Evolutionary conservation across 2,113 vertebrate species (phyloP), one percentile per base, ranked within the genome.

Genomic region (Saccopteryx bilineata): DNA sequence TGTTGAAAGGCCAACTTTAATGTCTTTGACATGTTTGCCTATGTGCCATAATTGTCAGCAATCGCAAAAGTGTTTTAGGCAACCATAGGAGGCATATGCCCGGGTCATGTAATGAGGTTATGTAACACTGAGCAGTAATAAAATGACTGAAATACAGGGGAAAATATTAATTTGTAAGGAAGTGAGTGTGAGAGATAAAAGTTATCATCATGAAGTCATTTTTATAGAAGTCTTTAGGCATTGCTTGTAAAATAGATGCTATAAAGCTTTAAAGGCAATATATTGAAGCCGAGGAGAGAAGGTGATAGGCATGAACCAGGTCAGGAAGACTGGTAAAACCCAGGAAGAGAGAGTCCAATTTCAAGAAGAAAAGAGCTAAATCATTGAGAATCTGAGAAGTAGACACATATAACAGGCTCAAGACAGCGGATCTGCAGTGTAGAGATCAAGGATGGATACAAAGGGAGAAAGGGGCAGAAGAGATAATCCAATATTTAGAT

Each of bases 51-150:
- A 28, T 72, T 48, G 28, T 79, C 66, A 81, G 76, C 33, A 72
- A 39, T 33, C 93, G 31, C 58, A 95, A 69, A 58, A 87, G 39
- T 19, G 58, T 72, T 90, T 78, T 97, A 90, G 87, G 50, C 65
- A 65, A 33, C 28, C 71, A 13, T 61, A 68, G 48, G 6, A 19
- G 31, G 50, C 60, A 33, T n/a, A 13, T 28, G 80, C 54, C 75
- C 87, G 60, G 50, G 28, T n/a, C 33, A n/a, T n/a, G 18, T 72
- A 60, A 63, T 24, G 80, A 96, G 12, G 52, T 65, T 93, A 23
- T 31, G 1, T 74, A 87, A 82, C 24, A n/a, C 88, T 39, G 39
- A 9, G 15, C 56, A 69, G 8, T 23, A 63, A 56, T 46, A 76
- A 19, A 80, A 87, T 85, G 48, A 75, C 10, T 18, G 19, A 78